A percentile compares a stretch with the other conserved stretches of the same genome.
These are phyloP conservation scores for Cecropterus lyciades DNA, from an alignment of 1,140 invertebrate species.

Conservation along the genomic window DNA sequence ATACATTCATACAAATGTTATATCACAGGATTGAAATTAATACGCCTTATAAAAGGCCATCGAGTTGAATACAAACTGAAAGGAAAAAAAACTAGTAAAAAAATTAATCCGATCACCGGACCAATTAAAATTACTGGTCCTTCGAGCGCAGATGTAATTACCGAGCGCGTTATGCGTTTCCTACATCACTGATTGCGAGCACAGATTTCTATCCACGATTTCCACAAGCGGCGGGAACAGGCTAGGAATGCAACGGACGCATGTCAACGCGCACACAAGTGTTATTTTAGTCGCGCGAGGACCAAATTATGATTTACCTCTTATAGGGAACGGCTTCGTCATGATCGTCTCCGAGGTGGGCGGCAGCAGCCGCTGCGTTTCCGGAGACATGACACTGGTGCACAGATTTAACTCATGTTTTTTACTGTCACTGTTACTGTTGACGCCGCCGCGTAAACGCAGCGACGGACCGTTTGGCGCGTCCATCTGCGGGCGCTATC, in stretches of 20 bases:
- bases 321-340: constrained; percentile 93
- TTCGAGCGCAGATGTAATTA: constrained; percentile 1
- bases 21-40: too few species aligned
- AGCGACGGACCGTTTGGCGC: constrained; percentile 83
- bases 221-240: constrained; percentile 4
- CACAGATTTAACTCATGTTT: constrained; percentile 85
- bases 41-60: too few species aligned
- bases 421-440: constrained; percentile 79
- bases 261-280: constrained; percentile 17
- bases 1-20: too few species aligned
- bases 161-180: background rate
- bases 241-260: constrained; percentile 24
- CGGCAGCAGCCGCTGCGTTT: constrained; percentile 86
- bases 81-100: too few species aligned
- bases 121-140: constrained; percentile 5
- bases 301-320: constrained; percentile 84
- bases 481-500: constrained; percentile 73
- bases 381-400: constrained; percentile 87
- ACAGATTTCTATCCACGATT: constrained; percentile 12
- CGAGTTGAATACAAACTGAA: too few species aligned
- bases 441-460: constrained; percentile 84
- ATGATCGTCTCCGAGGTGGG: constrained; percentile 92
- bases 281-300: constrained; percentile 25
- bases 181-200: background rate
- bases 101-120: background rate